phyloP scores from a whole-genome alignment of 92 coral and sea anemone genomes.

The Meandrina meandrites region DNA sequence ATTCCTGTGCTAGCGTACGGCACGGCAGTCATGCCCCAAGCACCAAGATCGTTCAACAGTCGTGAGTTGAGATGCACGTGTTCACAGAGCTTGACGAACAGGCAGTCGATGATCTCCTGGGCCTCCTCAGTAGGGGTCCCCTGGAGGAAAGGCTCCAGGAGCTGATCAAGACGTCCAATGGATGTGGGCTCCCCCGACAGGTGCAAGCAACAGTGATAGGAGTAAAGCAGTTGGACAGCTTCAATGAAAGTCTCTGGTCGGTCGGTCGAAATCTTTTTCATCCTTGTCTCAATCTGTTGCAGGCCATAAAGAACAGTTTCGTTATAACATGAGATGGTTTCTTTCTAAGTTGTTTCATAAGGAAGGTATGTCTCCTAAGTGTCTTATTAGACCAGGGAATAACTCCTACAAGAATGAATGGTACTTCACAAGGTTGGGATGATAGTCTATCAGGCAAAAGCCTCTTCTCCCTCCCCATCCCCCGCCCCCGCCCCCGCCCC shows the following conservation, averaged over 20 bases:
- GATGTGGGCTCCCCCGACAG: constrained; percentile 78
- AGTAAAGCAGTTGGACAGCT: constrained; percentile 73
- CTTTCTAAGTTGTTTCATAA: too few species aligned
- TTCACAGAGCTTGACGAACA: constrained; percentile 82
- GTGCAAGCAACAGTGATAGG: constrained; percentile 83
- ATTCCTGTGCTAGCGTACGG: constrained; percentile 67
- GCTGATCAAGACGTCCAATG: constrained; percentile 78
- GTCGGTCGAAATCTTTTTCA: constrained; percentile 63
- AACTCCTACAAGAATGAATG: too few species aligned
- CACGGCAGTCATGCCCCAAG: constrained; percentile 83
- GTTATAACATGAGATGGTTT: too few species aligned
- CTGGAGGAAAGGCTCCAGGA: constrained; percentile 65
- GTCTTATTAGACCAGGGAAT: too few species aligned
- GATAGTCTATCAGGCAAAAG: too few species aligned
- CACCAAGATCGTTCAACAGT: constrained; percentile 45
- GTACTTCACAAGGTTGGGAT: too few species aligned
- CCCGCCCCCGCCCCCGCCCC: too few species aligned
- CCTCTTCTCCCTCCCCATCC: too few species aligned
- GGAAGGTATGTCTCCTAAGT: too few species aligned
- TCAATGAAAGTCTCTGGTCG: constrained; percentile 73
- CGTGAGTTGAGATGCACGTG: constrained; percentile 71
- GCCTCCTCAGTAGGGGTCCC: constrained; percentile 59
- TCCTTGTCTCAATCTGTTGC: constrained; percentile 50
- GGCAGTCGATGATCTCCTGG: constrained; percentile 83
- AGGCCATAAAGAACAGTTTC: too few species aligned